Base-by-base conservation (phyloP, 2,888 invertebrate genomes). In the Teleiodes luculella region DNA sequence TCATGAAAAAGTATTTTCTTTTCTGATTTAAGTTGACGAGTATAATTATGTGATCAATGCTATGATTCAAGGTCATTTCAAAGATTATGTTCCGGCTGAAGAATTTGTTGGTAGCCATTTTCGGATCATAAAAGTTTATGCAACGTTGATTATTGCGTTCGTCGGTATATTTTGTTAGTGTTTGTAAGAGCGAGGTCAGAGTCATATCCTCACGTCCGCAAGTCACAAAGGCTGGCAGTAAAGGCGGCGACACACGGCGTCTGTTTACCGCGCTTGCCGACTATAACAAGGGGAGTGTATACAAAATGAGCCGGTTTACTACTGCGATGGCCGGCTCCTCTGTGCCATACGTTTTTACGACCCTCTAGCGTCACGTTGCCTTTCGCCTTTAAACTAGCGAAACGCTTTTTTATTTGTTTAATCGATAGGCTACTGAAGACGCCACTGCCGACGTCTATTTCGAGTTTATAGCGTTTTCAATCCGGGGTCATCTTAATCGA, bases 331-430 rank as follows among this genome's bases (percentile, higher is more conserved):
- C 72, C 88, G 86, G 87, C 83, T 83, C 72, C 86, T 87, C 86
- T 87, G 79, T 82, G 82, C 87, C 81, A 83, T 88, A 86, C 85
- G 79, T 70, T 87, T 89, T 89, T 88, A 89, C 80, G 88, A 88
- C 75, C 76, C 75, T 78, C 78, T 74, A 73, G 76, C 83, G 80
- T 86, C 84, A 84, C 80, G 75, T 81, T 79, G 83, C 83, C 82
- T 82, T 84, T 83, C 78, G 84, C 82, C 83, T 86, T 86, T 83
- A 80, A 83, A 80, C 74, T 71, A 78, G 86, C 86, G 81, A 87
- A 86, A 83, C 84, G 75, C 67, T 72, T 85, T 86, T 88, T 86
- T 86, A 87, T 88, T 87, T 86, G 88, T 89, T 88, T 88, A 88
- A 89, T 88, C 88, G 85, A 89, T 88, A 80, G 72, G 72, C 78